A percentile compares a stretch with the other conserved stretches of the same genome.
Conservation (phyloP, 92 coral and sea anemone genomes). For the Diadumene lineata region DNA sequence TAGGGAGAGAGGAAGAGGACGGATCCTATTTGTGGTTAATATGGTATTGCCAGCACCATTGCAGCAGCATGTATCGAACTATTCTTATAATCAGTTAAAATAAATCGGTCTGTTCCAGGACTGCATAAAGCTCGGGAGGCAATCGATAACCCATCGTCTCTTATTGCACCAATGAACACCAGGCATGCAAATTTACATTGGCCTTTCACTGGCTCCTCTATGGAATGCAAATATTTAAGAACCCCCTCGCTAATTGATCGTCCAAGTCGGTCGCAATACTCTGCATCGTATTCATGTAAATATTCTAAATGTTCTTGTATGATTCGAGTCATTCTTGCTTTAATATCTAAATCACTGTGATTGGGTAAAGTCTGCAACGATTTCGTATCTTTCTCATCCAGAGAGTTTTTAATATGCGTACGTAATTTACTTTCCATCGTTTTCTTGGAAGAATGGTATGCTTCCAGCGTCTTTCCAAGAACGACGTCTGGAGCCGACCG, state of each 20-base stretch:
- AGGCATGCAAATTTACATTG: constrained; percentile 50
- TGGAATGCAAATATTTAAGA: constrained; percentile 18
- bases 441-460: constrained; percentile 6
- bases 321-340: neutral
- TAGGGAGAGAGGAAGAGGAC: too few species aligned
- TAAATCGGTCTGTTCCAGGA: constrained; percentile 57
- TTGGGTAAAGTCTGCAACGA: neutral
- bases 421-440: constrained; percentile 4
- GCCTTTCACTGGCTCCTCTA: constrained; percentile 1
- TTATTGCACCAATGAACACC: constrained; percentile 69
- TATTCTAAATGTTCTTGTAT: constrained; percentile 6
- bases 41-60: constrained; percentile 40
- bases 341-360: constrained; percentile 16
- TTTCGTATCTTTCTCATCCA: neutral
- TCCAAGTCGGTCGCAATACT: constrained; percentile 7
- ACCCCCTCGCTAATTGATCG: constrained; percentile 16
- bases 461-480: constrained; percentile 1
- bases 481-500: constrained; percentile 23
- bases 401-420: neutral
- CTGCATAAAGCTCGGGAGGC: constrained; percentile 57
- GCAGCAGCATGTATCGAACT: constrained; percentile 48
- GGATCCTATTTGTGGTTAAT: neutral
- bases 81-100: constrained; percentile 48
- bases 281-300: constrained; percentile 12
- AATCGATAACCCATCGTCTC: constrained; percentile 47